These are phyloP conservation scores for Ommatoiulus sabulosus DNA, from an alignment of 2,888 invertebrate genomes.

Conservation along the genomic window DNA sequence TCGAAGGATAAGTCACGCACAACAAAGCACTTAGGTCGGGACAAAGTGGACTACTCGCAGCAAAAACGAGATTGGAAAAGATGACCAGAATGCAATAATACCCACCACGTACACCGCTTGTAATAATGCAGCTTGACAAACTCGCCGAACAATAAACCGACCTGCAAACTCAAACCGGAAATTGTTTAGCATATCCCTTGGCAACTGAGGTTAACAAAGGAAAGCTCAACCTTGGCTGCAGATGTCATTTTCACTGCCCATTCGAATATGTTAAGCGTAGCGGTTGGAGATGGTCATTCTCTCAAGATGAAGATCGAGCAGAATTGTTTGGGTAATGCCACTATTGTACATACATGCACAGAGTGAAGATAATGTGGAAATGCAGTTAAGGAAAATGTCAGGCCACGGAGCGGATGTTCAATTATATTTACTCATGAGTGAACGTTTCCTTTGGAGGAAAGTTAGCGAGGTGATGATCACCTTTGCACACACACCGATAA, in stretches of 20 bases:
- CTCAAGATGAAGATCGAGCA: no score
- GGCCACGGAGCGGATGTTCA: no score
- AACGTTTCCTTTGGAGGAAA: no score
- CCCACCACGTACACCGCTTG: slow-evolving; percentile 3
- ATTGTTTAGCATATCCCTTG: slow-evolving; percentile 9
- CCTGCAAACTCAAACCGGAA: neutral
- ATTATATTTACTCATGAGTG: no score
- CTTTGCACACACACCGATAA: no score
- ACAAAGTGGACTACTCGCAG: slow-evolving; percentile 36
- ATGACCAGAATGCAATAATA: slow-evolving; percentile 39
- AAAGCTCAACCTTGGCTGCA: neutral
- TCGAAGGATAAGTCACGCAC: slow-evolving; percentile 29
- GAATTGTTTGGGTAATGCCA: no score
- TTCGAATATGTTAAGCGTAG: neutral
- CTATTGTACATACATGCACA: no score
- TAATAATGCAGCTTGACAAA: neutral
- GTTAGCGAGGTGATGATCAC: no score
- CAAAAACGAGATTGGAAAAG: slow-evolving; percentile 38
- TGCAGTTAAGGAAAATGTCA: no score
- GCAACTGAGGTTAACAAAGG: neutral
- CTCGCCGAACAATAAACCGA: neutral
- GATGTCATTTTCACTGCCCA: slow-evolving; percentile 18
- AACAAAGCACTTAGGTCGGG: slow-evolving; percentile 29
- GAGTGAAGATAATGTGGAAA: no score
- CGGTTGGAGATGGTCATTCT: neutral